Evolutionary conservation across 1,140 invertebrate genomes (phyloP).

Genomic region (Maniola jurtina): DNA sequence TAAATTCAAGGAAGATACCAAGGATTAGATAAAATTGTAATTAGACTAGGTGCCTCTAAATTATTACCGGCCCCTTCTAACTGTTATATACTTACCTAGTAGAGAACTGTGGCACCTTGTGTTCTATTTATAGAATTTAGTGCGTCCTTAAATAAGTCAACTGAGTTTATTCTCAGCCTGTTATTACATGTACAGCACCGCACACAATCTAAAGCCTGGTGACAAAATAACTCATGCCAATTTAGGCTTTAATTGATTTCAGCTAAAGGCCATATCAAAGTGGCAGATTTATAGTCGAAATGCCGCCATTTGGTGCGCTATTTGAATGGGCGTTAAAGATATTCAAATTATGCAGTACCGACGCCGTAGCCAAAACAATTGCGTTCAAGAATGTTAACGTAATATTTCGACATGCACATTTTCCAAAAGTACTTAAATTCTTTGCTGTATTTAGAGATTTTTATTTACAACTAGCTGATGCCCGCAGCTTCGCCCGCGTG

Average conservation of each 20-base stretch:
- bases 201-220: not conserved
- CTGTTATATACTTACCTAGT: conserved; percentile 16
- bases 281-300: not conserved
- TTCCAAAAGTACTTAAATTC: not conserved
- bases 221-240: conserved; percentile 9
- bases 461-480: no score
- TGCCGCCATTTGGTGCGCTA: not conserved
- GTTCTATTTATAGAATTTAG: conserved; percentile 42
- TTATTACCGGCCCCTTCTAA: not conserved
- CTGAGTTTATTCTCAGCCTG: conserved; percentile 32
- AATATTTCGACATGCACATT: conserved; percentile 29
- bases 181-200: conserved; percentile 23
- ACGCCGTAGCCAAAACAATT: conserved; percentile 39
- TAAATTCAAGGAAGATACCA: no score
- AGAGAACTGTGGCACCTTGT: conserved; percentile 35
- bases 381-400: conserved; percentile 35
- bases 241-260: conserved; percentile 9
- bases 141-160: conserved; percentile 38
- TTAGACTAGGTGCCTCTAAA: no score
- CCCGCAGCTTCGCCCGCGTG: no score
- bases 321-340: conserved; percentile 38
- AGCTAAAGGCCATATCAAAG: conserved; percentile 12
- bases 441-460: no score
- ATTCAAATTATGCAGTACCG: conserved; percentile 38
- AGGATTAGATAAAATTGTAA: no score